Percentiles rank a stretch among this genome's conserved stretches.
Conservation (phyloP, 2,113 vertebrate species). For the Trichomycterus rosablanca region DNA sequence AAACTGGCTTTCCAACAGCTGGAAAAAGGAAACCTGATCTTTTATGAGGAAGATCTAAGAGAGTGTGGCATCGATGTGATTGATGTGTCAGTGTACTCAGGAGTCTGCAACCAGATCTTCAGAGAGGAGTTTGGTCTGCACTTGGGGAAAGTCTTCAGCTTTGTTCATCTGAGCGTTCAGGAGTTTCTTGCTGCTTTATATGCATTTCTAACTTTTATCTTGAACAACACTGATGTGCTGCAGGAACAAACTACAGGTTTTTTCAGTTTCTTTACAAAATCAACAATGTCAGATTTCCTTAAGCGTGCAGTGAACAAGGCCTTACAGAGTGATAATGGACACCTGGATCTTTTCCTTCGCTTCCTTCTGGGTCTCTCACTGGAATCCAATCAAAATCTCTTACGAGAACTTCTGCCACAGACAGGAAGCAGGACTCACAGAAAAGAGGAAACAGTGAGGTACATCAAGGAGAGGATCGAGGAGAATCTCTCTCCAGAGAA, state of each 20-base stretch:
- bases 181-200: conserved; percentile 30
- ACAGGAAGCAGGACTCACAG: background rate
- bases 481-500: conserved; percentile 23
- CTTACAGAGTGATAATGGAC: conserved; percentile 25
- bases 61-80: conserved; percentile 7
- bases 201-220: background rate
- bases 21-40: conserved; percentile 22
- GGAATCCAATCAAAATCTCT: conserved; percentile 19
- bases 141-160: conserved; percentile 24
- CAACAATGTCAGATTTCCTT: background rate
- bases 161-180: conserved; percentile 30
- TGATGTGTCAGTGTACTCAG: conserved; percentile 11
- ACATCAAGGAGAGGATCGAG: conserved; percentile 21
- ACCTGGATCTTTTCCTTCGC: conserved; percentile 14
- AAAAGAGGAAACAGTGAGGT: background rate
- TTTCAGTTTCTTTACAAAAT: background rate
- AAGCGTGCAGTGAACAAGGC: conserved; percentile 25
- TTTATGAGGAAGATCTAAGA: conserved; percentile 25
- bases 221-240: background rate
- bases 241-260: too few species aligned
- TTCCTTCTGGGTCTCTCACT: conserved; percentile 30
- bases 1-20: conserved; percentile 20
- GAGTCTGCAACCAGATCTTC: conserved; percentile 24
- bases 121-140: conserved; percentile 12
- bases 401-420: background rate